phyloP scores from a whole-genome alignment of 2,113 vertebrate genomes.

The Pseudorasbora parva region DNA sequence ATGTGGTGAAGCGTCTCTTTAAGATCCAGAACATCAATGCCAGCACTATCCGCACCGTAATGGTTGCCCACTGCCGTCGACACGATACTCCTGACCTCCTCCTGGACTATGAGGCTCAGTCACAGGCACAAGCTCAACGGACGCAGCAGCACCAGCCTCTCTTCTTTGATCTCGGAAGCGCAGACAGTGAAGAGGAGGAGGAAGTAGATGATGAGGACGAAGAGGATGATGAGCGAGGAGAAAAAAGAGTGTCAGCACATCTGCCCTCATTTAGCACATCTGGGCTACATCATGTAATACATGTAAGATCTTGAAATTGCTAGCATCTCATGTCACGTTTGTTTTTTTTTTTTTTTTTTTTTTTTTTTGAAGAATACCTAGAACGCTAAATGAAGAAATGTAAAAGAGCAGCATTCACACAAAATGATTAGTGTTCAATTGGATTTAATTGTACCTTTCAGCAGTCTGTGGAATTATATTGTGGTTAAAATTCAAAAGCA shows the following conservation, averaged over 20 bases:
- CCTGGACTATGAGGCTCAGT: slow-evolving; percentile 81
- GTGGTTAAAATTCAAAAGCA: too few relatives aligned
- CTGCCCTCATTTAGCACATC: slow-evolving; percentile 59
- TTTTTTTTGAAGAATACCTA: too few relatives aligned
- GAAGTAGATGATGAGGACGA: slow-evolving; percentile 58
- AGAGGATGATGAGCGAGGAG: slow-evolving; percentile 59
- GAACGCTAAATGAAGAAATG: too few relatives aligned
- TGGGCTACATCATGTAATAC: slow-evolving; percentile 72
- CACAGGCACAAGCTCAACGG: slow-evolving; percentile 59
- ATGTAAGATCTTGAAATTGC: slow-evolving; percentile 61
- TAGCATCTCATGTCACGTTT: background rate
- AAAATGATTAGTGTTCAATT: too few relatives aligned
- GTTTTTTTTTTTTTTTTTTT: too few relatives aligned
- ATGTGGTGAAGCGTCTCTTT: slow-evolving; percentile 97
- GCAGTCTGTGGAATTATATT: too few relatives aligned
- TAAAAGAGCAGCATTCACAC: too few relatives aligned
- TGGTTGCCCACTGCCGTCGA: slow-evolving; percentile 93
- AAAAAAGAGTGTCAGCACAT: slow-evolving; percentile 41
- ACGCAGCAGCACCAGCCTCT: slow-evolving; percentile 69
- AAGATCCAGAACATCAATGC: slow-evolving; percentile 98
- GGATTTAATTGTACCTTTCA: too few relatives aligned
- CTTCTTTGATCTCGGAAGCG: slow-evolving; percentile 79
- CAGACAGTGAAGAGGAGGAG: slow-evolving; percentile 75
- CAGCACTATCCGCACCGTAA: slow-evolving; percentile 94
- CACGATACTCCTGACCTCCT: slow-evolving; percentile 87